phyloP scores from a whole-genome alignment of 2,888 invertebrate genomes.

The Panorpa germanica region DNA sequence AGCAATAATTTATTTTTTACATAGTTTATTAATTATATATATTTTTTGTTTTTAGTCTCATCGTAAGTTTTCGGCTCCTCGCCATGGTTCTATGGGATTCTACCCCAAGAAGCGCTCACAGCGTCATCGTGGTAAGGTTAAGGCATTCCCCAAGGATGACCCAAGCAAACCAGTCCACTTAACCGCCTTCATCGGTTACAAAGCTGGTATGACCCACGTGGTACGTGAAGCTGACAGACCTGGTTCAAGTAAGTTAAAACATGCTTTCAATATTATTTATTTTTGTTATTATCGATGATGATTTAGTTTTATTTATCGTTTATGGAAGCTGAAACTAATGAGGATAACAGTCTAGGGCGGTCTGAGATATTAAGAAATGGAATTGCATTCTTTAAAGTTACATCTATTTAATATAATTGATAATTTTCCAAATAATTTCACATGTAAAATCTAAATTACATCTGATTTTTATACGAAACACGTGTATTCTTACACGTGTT shows the following conservation, averaged over 20 bases:
- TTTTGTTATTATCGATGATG: constrained; percentile 11
- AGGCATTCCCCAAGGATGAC: constrained; percentile 99
- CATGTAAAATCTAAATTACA: too few species aligned
- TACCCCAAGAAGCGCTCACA: constrained; percentile 95
- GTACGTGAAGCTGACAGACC: constrained; percentile 97
- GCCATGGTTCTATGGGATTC: constrained; percentile 99
- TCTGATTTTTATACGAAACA: too few species aligned
- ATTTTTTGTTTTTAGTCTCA: constrained; percentile 65
- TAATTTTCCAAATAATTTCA: constrained; percentile 6
- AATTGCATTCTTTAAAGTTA: constrained; percentile 4
- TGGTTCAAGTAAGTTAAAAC: constrained; percentile 75
- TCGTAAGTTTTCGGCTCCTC: constrained; percentile 98
- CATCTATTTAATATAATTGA: constrained; percentile 8
- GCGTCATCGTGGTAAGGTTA: constrained; percentile 95
- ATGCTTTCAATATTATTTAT: constrained; percentile 13
- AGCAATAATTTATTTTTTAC: too few species aligned
- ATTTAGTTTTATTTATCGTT: constrained; percentile 4
- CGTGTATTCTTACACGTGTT: too few species aligned
- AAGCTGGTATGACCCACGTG: constrained; percentile 99
- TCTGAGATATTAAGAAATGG: constrained; percentile 19
- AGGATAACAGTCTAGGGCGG: constrained; percentile 28
- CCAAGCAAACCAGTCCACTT: constrained; percentile 89
- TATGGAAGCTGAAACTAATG: constrained; percentile 12
- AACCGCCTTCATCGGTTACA: constrained; percentile 95
- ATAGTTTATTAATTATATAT: too few species aligned